Evolutionary conservation across 2,888 invertebrate genomes (phyloP), one percentile per base, ranked within the genome.

Genomic region (Protodeltote pygarga): DNA sequence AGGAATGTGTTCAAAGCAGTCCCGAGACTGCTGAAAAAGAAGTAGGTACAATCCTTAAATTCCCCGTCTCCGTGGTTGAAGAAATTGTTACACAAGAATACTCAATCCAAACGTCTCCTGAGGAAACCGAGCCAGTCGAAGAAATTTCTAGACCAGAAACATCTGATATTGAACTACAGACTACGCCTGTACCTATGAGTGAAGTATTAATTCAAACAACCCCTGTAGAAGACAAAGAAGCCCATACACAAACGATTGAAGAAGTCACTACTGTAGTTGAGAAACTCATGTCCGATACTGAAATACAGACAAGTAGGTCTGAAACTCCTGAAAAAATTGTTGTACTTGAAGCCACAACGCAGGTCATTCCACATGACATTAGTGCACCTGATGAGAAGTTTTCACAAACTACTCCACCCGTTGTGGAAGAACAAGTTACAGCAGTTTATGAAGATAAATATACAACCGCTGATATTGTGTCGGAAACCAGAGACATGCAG

Each of bases 151-250:
- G 79, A 57, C 81, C 83, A 20, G 85, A 86, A 58, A 83, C 84
- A 13, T 71, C 78, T 32, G 86, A 89, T 25, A 79, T 79, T 63
- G 89, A 91, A 52, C 78, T 92, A 20, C 94, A 94, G 77, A 94
- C 94, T 4, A 92, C 93, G 14, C 93, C 93, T 6, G 91, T 90
- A 50, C 78, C 81, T 33, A 71, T 88, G 0, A 87, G 79, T 39
- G 93, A 94, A 71, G 85, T 78, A 14, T 84, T 92, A 23, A 89
- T 93, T 38, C 96, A 96, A 87, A 96, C 96, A 3, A 89, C 93
- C 8, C 93, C 94, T 4, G 75, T 85, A 1, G 80, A 91, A 40
- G 89, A 87, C 19, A 86, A 81, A 61, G 87, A 86, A 67, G 81
- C 65, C 34, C 80, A 89, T 38, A 87, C 91, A 17, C 89, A 91